These are phyloP conservation scores for Phoenicopterus ruber DNA, from an alignment of 2,113 vertebrate genomes.

Conservation along the genomic window DNA sequence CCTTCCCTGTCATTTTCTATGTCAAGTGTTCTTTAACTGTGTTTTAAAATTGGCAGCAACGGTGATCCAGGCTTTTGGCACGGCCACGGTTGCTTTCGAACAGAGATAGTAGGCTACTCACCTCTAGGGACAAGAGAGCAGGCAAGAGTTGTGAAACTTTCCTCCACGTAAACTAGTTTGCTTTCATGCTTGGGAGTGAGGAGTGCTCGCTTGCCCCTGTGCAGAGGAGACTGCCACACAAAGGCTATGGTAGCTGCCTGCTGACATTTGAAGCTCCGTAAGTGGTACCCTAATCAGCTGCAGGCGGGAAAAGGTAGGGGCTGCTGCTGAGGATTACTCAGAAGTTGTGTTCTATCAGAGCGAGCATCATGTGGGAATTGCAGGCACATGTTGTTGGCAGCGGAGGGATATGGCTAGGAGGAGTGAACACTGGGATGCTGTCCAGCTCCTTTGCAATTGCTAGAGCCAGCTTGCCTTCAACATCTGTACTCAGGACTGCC, in stretches of 20 bases:
- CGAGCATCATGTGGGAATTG: background rate
- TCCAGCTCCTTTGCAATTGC: background rate
- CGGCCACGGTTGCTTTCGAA: background rate
- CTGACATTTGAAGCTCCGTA: background rate
- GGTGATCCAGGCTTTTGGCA: background rate
- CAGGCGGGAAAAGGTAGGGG: background rate
- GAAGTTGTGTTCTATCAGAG: background rate
- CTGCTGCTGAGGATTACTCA: background rate
- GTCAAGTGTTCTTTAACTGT: background rate
- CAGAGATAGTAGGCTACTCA: background rate
- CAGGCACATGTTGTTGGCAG: background rate
- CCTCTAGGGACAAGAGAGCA: background rate
- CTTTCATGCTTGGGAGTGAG: background rate
- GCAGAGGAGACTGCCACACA: background rate
- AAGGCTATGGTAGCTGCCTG: background rate
- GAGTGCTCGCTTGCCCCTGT: background rate
- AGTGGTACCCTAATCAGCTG: background rate
- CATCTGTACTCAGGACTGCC: background rate
- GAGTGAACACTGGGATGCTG: background rate
- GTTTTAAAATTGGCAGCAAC: background rate
- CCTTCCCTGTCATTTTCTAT: background rate
- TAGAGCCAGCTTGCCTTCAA: conserved; percentile 1
- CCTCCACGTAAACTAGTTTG: background rate
- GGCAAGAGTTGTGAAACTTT: background rate
- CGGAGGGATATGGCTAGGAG: background rate